Percentiles rank a stretch among this genome's conserved stretches.
phyloP scores from a whole-genome alignment of 2,113 vertebrate species.

The Phalacrocorax brasilianus region DNA sequence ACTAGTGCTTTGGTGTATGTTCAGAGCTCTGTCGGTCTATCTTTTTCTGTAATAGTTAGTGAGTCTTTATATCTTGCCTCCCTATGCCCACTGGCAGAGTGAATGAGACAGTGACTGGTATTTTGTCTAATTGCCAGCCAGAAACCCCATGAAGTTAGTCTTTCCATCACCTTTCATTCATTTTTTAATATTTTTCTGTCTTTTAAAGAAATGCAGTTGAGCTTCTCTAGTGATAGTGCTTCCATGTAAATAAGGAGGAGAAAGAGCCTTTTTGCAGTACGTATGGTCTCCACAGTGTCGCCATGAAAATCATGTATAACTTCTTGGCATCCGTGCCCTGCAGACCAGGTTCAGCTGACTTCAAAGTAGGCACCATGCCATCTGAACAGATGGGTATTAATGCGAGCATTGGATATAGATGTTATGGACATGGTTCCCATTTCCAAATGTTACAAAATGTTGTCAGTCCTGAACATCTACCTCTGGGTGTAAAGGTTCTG shows the following conservation, averaged over 20 bases:
- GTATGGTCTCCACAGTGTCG: not conserved
- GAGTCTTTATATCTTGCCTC: not conserved
- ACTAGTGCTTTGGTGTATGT: not conserved
- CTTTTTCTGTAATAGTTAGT: not conserved
- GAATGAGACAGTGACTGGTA: not conserved
- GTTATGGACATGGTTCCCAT: not conserved
- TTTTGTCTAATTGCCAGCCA: not conserved
- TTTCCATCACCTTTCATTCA: not conserved
- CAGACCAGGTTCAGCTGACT: constrained; percentile 7
- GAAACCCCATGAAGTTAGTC: not conserved
- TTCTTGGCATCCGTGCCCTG: not conserved
- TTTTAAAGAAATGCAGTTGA: not conserved
- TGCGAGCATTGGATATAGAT: constrained; percentile 28
- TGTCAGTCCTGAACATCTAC: constrained; percentile 41
- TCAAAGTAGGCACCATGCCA: not conserved
- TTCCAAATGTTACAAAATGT: constrained; percentile 25
- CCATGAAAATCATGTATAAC: not conserved
- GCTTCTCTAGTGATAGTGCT: not conserved
- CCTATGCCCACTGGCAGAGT: not conserved
- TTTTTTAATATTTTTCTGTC: not conserved
- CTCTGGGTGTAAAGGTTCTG: constrained; percentile 46
- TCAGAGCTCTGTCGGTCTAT: not conserved
- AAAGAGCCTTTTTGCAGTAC: not conserved
- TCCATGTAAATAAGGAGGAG: not conserved
- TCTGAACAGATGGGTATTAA: constrained; percentile 61